Evolutionary conservation across 2,797 vertebrate genomes (phyloP), one percentile per base, ranked within the genome.

Genomic region (Rhincodon typus): DNA sequence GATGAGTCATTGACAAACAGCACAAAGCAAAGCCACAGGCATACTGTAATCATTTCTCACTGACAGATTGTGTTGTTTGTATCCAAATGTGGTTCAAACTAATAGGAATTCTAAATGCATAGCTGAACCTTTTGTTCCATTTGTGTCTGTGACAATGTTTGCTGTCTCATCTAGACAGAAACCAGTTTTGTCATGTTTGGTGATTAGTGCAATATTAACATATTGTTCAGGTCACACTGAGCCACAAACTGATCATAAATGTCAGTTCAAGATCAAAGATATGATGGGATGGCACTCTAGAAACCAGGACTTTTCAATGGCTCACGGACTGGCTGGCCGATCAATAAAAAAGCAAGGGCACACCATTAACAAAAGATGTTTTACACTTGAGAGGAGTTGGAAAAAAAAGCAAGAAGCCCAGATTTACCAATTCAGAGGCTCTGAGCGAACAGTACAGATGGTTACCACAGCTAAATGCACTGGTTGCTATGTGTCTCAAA

Each of bases 141-240:
- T 77, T 95, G 15, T 38, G 4, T 69, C 69, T 27, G n/a, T 46
- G 42, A 21, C 66, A 93, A 69, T 69, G 66, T 93, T 69, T 38
- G 67, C 69, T 27, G 90, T 69, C 62, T 93, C n/a, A 69, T 19
- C 90, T n/a, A 38, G 62, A 91, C 42, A 21, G 38, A 23, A 91
- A 69, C n/a, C 21, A 69, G n/a, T 42, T 69, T 38, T 93, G 66
- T 50, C 90, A 74, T 94, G 38, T 34, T 77, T 53, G 27, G 25
- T n/a, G 50, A 77, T 95, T 77, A 77, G 70, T 34, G 50, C 70
- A 77, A 53, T 50, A 95, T 50, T 95, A 74, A 53, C 70, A 94
- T 94, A 34, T 72, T 74, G 90, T 69, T 25, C 90, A 42, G n/a
- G 90, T 69, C 90, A 27, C n/a, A 42, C n/a, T 42, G 21, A 93